Conservation (phyloP, 2,888 invertebrate species). For the Oithona nana region DNA sequence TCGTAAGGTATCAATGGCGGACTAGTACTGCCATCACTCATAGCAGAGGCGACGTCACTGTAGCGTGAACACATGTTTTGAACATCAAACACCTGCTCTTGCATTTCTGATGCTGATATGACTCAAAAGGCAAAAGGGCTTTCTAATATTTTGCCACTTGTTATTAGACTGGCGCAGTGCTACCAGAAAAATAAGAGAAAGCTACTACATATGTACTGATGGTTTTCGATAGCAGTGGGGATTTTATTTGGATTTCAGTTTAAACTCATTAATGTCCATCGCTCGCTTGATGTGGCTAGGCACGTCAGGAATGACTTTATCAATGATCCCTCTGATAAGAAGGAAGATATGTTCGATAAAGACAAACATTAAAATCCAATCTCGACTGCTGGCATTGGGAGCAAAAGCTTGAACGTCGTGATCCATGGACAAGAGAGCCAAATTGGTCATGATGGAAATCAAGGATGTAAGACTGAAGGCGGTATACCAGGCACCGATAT, state of each 20-base stretch:
- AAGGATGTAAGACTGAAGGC: constrained; percentile 30
- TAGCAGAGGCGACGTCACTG: too few relatives aligned
- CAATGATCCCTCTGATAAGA: constrained; percentile 41
- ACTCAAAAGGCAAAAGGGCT: too few relatives aligned
- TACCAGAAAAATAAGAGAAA: too few relatives aligned
- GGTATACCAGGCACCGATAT: constrained; percentile 48
- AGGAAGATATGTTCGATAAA: constrained; percentile 47
- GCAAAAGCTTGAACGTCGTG: constrained; percentile 38
- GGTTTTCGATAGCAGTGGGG: too few relatives aligned
- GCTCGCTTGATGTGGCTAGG: constrained; percentile 46
- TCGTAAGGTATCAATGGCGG: neutral
- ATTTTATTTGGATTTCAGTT: neutral
- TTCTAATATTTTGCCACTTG: too few relatives aligned
- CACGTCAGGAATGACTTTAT: constrained; percentile 47
- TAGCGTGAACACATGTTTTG: too few relatives aligned
- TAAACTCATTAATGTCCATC: constrained; percentile 26
- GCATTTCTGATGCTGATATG: too few relatives aligned
- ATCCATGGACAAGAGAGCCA: constrained; percentile 47
- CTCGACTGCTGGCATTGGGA: constrained; percentile 27
- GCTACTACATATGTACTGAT: too few relatives aligned
- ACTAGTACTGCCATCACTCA: too few relatives aligned
- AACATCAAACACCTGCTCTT: too few relatives aligned
- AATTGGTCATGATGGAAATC: constrained; percentile 53
- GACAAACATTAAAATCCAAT: constrained; percentile 43
- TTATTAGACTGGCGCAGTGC: too few relatives aligned